Percentiles rank a stretch among this genome's conserved stretches.
Evolutionary conservation across 2,797 vertebrate species (phyloP).

Genomic region (Leuciscus waleckii): DNA sequence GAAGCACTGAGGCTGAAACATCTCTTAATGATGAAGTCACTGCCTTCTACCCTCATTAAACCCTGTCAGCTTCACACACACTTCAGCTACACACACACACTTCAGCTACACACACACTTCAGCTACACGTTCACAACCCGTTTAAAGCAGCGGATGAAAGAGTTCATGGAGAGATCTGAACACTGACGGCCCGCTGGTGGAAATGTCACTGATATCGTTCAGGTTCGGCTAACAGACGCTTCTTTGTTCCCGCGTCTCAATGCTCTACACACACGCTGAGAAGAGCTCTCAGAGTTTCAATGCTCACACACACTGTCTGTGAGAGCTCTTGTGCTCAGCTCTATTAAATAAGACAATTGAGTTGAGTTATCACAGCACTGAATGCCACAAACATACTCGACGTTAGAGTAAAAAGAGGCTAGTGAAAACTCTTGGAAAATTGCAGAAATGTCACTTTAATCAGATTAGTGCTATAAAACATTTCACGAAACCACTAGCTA

Average conservation of each 20-base stretch:
- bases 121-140: not conserved
- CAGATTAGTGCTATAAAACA: not conserved
- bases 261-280: conserved; percentile 1
- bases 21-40: not conserved
- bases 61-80: not conserved
- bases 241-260: conserved; percentile 19
- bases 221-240: conserved; percentile 6
- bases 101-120: not conserved
- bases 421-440: not conserved
- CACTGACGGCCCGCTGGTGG: not conserved
- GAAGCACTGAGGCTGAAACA: not conserved
- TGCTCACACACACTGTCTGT: not conserved
- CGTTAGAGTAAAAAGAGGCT: not conserved
- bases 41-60: not conserved
- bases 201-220: not conserved
- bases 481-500: not conserved
- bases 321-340: not conserved
- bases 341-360: not conserved
- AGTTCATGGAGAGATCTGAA: not conserved
- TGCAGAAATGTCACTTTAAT: conserved; percentile 4
- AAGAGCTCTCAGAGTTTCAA: conserved; percentile 2
- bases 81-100: not conserved
- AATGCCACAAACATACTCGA: not conserved
- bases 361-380: not conserved
- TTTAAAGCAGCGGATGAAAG: not conserved